Conservation (phyloP, 2,797 vertebrate genomes). For the Falco naumanni region DNA sequence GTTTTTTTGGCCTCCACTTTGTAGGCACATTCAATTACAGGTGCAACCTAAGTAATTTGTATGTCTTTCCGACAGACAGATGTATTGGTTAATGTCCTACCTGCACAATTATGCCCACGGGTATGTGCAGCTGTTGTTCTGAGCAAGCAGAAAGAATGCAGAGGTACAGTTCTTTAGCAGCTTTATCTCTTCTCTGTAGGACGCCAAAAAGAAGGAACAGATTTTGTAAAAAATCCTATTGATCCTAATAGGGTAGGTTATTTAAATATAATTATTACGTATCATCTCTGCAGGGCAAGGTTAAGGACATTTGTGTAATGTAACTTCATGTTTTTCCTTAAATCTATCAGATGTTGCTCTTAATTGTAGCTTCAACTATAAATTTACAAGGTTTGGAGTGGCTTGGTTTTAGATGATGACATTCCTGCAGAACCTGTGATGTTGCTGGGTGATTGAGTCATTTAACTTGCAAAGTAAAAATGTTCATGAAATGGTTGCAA, state of each 20-base stretch:
- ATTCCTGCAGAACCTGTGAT: neutral
- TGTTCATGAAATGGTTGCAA: neutral
- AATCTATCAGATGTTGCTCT: neutral
- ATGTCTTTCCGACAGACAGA: neutral
- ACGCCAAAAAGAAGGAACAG: neutral
- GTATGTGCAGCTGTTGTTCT: slow-evolving; percentile 10
- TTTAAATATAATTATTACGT: slow-evolving; percentile 24
- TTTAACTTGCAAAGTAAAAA: slow-evolving; percentile 12
- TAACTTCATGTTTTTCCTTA: neutral
- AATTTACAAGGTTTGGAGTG: neutral
- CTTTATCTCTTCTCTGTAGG: neutral
- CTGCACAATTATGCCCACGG: slow-evolving; percentile 25
- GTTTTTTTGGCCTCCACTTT: neutral
- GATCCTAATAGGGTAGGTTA: neutral
- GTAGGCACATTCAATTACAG: neutral
- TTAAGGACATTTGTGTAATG: neutral
- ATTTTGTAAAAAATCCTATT: neutral
- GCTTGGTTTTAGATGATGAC: neutral
- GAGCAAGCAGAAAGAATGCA: neutral
- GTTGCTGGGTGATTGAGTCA: neutral
- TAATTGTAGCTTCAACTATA: neutral
- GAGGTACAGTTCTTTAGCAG: neutral
- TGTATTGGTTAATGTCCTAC: neutral
- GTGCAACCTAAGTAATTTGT: neutral
- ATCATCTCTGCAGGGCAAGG: neutral